Evolutionary conservation across 2,888 invertebrate genomes (phyloP), one percentile per base, ranked within the genome.

Genomic region (Chironomus tentans): DNA sequence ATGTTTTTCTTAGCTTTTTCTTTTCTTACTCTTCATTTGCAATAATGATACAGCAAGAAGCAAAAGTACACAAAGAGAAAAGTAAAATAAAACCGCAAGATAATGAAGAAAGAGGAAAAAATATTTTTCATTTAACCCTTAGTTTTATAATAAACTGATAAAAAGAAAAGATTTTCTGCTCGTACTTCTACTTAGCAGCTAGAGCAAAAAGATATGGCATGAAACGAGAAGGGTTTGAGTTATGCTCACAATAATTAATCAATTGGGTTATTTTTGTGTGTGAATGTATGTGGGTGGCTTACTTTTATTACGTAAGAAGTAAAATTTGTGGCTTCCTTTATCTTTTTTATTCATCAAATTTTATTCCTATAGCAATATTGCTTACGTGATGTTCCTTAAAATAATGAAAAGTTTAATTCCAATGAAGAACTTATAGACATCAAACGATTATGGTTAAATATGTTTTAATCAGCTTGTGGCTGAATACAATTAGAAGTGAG

Each of bases 1-100:
- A 65, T 65, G 65, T 24, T 24, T 38, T 38, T 10, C 38, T 38
- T 10, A 38, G 38, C 38, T 38, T 38, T n/a, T 38, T 65, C 24
- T 21, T 12, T 24, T 65, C 62, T 3, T 28, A 28, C 22, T 13
- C 13, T 65, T 21, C 65, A 65, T 72, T 38, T 38, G 70, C 70
- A 56, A 70, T 70, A 70, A 70, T 70, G 70, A 70, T 70, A 70
- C 47, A 50, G 70, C 56, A n/a, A 6, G n/a, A 56, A 38, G 18
- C n/a, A 56, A 65, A 13, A 72, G 15, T 38, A 62, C 61, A 72
- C 15, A n/a, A 18, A 61, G 46, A n/a, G 38, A 72, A 12, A 72
- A 24, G n/a, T 28, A 50, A 3, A n/a, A 12, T n/a, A 50, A 72
- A 72, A 72, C 72, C 72, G 72, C 72, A 72, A 72, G 72, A 72